phyloP scores from a whole-genome alignment of 2,888 invertebrate species.

The Poecilus cupreus region DNA sequence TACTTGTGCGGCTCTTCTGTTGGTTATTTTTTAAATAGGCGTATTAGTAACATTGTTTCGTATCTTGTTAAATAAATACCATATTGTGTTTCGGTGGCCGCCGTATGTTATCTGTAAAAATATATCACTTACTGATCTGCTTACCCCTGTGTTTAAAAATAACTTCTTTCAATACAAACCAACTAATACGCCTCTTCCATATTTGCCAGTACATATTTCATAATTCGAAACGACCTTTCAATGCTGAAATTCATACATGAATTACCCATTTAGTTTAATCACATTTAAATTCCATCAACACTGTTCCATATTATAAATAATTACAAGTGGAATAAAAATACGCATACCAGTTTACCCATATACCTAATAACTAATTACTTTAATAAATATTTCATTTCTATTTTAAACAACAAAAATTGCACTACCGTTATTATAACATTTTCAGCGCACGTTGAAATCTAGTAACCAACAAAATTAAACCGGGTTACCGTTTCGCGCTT shows the following conservation, averaged over 20 bases:
- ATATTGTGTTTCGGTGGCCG: not conserved
- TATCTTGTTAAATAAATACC: not conserved
- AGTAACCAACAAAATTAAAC: not conserved
- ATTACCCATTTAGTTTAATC: slow-evolving; percentile 26
- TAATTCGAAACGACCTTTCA: slow-evolving; percentile 27
- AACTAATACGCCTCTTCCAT: too few species aligned
- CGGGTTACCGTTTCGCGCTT: not conserved
- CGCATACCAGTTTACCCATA: slow-evolving; percentile 23
- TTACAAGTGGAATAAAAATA: not conserved
- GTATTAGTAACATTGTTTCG: not conserved
- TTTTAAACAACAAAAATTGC: slow-evolving; percentile 13
- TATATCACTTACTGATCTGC: not conserved
- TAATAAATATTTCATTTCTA: slow-evolving; percentile 4
- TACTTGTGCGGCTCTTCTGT: too few species aligned
- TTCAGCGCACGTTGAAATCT: not conserved
- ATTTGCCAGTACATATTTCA: too few species aligned
- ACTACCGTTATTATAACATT: slow-evolving; percentile 25
- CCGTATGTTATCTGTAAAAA: not conserved
- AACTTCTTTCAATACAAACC: not conserved
- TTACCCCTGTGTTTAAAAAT: not conserved
- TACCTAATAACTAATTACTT: slow-evolving; percentile 7
- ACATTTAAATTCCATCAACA: not conserved
- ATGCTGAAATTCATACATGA: slow-evolving; percentile 28
- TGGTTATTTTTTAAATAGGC: not conserved
- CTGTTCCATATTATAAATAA: slow-evolving; percentile 27